Evolutionary conservation across 2,888 invertebrate species (phyloP).

Genomic region (Lochmaea crataegi): DNA sequence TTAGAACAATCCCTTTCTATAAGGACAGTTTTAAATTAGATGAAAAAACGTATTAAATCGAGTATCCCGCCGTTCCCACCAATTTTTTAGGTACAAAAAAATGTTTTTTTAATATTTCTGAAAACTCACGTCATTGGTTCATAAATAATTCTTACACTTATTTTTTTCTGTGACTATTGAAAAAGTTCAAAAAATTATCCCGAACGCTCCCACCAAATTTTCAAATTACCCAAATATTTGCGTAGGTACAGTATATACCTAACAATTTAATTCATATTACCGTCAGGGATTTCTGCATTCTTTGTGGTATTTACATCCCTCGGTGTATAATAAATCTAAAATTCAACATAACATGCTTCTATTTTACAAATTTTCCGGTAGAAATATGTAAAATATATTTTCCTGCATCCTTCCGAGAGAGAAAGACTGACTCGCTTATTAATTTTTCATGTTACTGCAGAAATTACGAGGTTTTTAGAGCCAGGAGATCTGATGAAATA

Average conservation of each 20-base stretch:
- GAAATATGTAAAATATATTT: not conserved
- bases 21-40: too few relatives aligned
- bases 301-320: not conserved
- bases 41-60: too few relatives aligned
- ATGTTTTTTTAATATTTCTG: too few relatives aligned
- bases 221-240: not conserved
- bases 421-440: not conserved
- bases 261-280: not conserved
- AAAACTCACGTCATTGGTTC: too few relatives aligned
- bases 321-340: not conserved
- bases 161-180: not conserved
- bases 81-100: too few relatives aligned
- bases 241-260: too few relatives aligned
- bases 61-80: not conserved
- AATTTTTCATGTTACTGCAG: not conserved
- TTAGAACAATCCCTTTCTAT: too few relatives aligned
- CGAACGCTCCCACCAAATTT: not conserved
- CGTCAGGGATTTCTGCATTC: not conserved
- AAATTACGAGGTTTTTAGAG: not conserved
- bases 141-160: too few relatives aligned
- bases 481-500: not conserved
- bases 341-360: not conserved
- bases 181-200: not conserved
- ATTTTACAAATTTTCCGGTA: not conserved
- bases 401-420: not conserved